Percentiles rank a stretch among this genome's conserved stretches.
phyloP scores from a whole-genome alignment of 2,888 invertebrate species.

The Drosophila infuscata region DNA sequence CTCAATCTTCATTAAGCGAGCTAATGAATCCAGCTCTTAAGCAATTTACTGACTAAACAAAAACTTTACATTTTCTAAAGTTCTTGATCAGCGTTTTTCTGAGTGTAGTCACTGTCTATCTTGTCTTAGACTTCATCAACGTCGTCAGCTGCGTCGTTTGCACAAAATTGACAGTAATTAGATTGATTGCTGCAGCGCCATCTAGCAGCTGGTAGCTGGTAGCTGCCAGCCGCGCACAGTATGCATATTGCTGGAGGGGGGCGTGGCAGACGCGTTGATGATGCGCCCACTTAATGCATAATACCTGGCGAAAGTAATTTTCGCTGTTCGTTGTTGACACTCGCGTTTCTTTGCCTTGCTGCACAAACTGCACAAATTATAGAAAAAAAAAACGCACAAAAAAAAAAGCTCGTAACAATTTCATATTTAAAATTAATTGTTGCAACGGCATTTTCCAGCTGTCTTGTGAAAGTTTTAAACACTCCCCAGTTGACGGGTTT shows the following conservation, averaged over 20 bases:
- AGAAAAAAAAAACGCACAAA: conserved; percentile 12
- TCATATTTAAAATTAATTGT: conserved; percentile 58
- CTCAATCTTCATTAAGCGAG: not conserved
- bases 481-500: conserved; percentile 36
- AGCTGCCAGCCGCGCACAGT: conserved; percentile 7
- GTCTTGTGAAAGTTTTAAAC: conserved; percentile 57
- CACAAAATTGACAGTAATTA: conserved; percentile 77
- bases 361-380: conserved; percentile 10
- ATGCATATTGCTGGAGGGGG: conserved; percentile 60
- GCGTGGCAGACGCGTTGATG: conserved; percentile 43
- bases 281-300: conserved; percentile 55
- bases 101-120: not conserved
- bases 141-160: conserved; percentile 2
- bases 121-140: not conserved
- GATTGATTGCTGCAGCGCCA: conserved; percentile 68
- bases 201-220: conserved; percentile 32
- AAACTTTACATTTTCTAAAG: not conserved
- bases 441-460: conserved; percentile 24
- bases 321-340: conserved; percentile 54
- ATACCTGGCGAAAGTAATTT: conserved; percentile 75
- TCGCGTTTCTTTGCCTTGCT: conserved; percentile 28
- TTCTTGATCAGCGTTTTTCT: not conserved
- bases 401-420: conserved; percentile 50
- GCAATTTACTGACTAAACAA: not conserved
- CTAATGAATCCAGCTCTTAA: not conserved